A percentile compares a stretch with the other conserved stretches of the same genome.
Evolutionary conservation across 2,888 invertebrate genomes (phyloP).

Genomic region (Pseudococcus longispinus): DNA sequence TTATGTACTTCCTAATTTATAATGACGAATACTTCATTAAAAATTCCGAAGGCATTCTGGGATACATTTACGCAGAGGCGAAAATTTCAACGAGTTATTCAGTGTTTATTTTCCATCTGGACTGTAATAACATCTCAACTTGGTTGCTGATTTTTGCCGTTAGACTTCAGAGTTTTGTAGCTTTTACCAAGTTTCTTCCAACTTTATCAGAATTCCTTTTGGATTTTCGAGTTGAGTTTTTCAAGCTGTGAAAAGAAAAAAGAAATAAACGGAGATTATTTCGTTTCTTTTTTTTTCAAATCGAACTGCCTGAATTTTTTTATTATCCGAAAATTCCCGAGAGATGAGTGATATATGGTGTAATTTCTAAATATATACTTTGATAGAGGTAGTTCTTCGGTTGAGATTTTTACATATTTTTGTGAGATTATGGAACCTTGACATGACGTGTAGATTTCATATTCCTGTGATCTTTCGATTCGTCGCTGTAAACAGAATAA

Average conservation of each 20-base stretch:
- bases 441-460: neutral
- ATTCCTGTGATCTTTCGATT: neutral
- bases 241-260: neutral
- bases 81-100: neutral
- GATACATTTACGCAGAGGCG: neutral
- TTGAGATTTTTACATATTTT: too few relatives aligned
- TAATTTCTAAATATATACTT: neutral
- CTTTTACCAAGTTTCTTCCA: neutral
- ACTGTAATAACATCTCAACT: neutral
- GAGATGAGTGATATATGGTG: neutral
- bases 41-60: neutral
- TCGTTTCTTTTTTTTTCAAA: neutral
- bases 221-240: neutral
- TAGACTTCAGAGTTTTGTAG: neutral
- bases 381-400: neutral
- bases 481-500: neutral
- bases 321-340: neutral
- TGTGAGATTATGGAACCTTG: neutral
- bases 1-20: neutral
- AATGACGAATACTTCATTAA: neutral
- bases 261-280: neutral
- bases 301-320: neutral
- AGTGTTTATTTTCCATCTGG: neutral
- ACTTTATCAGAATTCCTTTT: neutral
- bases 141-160: neutral